Evolutionary conservation across 2,797 vertebrate genomes (phyloP).

Genomic region (Hippocampus kuda): DNA sequence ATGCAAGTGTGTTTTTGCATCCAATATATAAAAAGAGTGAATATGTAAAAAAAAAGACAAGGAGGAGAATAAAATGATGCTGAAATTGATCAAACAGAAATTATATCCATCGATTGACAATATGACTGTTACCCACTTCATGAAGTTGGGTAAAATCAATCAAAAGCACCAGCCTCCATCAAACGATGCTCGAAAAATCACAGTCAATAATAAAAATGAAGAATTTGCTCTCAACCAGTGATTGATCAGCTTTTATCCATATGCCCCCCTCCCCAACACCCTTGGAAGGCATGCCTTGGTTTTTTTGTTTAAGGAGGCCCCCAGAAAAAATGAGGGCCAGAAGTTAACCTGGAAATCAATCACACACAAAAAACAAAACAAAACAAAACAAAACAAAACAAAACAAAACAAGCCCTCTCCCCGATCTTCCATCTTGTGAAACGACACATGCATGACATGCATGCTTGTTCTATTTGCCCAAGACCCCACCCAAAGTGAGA

Average conservation of each 20-base stretch:
- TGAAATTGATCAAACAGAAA: background rate
- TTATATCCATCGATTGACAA: background rate
- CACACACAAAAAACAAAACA: conserved; percentile 1
- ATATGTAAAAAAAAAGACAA: background rate
- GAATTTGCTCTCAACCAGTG: conserved; percentile 7
- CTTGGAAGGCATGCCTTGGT: background rate
- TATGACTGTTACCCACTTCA: background rate
- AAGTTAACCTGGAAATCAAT: conserved; percentile 31
- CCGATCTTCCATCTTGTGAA: conserved; percentile 6
- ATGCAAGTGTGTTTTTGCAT: background rate
- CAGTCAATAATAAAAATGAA: background rate
- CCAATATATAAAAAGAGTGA: background rate
- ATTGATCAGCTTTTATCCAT: background rate
- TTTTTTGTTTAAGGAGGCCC: conserved; percentile 12
- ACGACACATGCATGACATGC: background rate
- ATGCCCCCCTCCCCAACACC: background rate
- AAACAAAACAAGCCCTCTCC: conserved; percentile 2
- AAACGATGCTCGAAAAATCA: background rate
- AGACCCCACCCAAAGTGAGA: conserved; percentile 38
- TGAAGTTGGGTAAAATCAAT: background rate
- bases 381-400: no score
- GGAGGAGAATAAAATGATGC: background rate
- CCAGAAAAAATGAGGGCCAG: background rate
- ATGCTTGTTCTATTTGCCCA: conserved; percentile 34
- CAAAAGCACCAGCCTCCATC: background rate